These are phyloP conservation scores for Gryllus longicercus DNA, from an alignment of 2,888 invertebrate species.

Conservation along the genomic window DNA sequence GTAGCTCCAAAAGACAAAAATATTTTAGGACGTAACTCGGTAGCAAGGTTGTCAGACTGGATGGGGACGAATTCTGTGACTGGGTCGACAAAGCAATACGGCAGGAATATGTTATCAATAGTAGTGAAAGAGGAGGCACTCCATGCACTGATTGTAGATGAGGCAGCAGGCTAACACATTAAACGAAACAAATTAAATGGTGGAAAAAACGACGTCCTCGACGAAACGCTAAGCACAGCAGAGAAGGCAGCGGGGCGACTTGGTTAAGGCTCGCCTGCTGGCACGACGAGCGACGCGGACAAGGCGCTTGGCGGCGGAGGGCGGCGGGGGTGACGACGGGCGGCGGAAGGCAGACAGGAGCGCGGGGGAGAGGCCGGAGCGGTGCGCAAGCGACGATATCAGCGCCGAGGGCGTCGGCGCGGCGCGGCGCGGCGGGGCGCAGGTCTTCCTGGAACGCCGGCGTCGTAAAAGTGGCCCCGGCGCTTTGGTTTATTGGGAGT, in stretches of 20 bases:
- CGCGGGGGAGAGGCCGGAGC: background rate
- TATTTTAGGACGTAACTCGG: no score
- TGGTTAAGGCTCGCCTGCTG: background rate
- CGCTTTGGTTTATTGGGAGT: constrained; percentile 9
- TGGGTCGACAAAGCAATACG: no score
- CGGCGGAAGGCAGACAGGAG: background rate
- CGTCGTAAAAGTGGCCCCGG: constrained; percentile 17
- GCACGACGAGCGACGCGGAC: background rate
- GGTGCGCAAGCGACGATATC: background rate
- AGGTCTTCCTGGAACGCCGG: background rate
- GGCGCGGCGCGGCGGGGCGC: background rate
- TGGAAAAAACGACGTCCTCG: no score
- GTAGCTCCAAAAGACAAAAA: no score
- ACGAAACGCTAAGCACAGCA: no score
- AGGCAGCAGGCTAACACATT: no score
- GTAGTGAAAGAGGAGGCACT: no score
- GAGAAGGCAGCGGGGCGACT: background rate
- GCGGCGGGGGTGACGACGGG: background rate
- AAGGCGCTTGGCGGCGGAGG: background rate
- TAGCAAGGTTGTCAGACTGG: no score
- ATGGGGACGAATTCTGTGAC: no score
- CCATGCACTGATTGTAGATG: no score
- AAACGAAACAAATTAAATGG: no score
- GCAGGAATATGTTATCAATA: no score
- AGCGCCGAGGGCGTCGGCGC: background rate